Conservation (phyloP, 2,797 vertebrate genomes). For the Leptoclinus maculatus region DNA sequence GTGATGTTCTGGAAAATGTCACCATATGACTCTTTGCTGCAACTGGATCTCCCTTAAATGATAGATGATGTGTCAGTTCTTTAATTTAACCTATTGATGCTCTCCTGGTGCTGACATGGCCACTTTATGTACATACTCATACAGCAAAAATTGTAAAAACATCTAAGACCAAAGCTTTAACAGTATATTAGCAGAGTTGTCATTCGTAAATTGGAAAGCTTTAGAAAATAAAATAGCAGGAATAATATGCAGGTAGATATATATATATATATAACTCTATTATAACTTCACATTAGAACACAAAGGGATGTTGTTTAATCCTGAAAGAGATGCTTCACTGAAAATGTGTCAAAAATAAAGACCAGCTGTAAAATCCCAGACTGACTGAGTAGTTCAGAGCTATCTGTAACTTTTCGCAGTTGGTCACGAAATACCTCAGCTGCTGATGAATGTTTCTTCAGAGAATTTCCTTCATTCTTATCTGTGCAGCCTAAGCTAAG, state of each 20-base stretch:
- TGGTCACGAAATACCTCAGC: constrained; percentile 72
- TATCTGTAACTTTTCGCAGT: constrained; percentile 72
- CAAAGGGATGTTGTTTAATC: constrained; percentile 12
- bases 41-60: constrained; percentile 18
- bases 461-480: constrained; percentile 46
- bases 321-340: constrained; percentile 44
- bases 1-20: constrained; percentile 45
- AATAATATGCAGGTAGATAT: neutral
- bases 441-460: constrained; percentile 57
- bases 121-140: neutral
- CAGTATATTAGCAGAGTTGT: neutral
- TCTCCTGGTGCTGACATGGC: neutral
- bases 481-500: constrained; percentile 27
- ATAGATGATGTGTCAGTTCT: constrained; percentile 13
- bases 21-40: constrained; percentile 16
- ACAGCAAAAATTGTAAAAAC: neutral
- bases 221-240: neutral
- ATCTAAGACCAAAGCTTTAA: neutral
- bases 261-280: neutral
- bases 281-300: neutral
- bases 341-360: constrained; percentile 62
- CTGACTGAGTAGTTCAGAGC: constrained; percentile 52
- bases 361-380: constrained; percentile 59
- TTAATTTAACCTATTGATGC: constrained; percentile 3
- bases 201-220: neutral